Base-by-base conservation (phyloP, 2,797 vertebrate species). In the Heteromormyrus szaboi region DNA sequence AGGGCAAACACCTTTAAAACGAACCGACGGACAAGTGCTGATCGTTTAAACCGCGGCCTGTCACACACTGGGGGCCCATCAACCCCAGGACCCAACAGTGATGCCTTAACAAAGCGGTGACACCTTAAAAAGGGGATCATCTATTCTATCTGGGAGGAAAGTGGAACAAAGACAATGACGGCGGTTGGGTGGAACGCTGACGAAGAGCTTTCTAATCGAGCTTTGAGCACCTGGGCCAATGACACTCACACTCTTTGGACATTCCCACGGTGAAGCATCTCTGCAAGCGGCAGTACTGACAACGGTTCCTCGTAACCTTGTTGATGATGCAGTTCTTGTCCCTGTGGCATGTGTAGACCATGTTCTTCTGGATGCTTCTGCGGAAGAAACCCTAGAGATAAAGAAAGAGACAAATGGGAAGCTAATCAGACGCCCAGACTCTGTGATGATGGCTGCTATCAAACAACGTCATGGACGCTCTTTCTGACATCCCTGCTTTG, bases 231-330 rank as follows among this genome's bases (percentile, higher is more conserved):
- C 25, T 6, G 11, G 29, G 29, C 9, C 25, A 37, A 37, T 7
- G 68, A 33, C 91, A 97, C 98, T 98, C 94, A 99, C 98, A 98
- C 95, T 99, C 97, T 96, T 97, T 98, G 93, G 97, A 99, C 98
- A 99, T 99, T 89, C 98, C 98, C 95, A 96, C 98, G 93, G 97
- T 96, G 92, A 99, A 97, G 95, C 98, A 99, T 94, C 96, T 97
- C 96, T 99, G 98, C 91, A 99, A 96, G 90, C 98, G 97, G 92
- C 98, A 99, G 95, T 98, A 99, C 96, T 99, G 98, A 93, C 98
- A 99, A 93, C 98, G 98, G 95, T 99, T 99, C 94, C 98, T 96
- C 90, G 98, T 99, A 92, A 99, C 97, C 95, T 99, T 99, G 96
- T 99, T 99, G 95, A 99, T 99, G 92, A 97, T 97, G 94, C 98